Conservation (phyloP, 2,113 vertebrate genomes). For the Brachionichthys hirsutus region DNA sequence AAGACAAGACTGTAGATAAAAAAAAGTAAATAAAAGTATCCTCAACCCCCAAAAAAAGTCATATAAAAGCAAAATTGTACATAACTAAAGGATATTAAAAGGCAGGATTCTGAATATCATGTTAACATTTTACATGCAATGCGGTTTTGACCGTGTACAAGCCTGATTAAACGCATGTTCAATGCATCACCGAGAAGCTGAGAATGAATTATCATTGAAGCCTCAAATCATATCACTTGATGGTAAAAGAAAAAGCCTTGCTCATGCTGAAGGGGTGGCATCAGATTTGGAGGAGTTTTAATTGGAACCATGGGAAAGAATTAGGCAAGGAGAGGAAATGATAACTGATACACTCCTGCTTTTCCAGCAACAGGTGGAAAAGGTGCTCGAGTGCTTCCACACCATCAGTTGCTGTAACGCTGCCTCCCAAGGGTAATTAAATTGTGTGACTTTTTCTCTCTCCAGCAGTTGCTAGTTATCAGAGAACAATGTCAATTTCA, state of each 20-base stretch:
- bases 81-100: no score
- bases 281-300: conserved; percentile 45
- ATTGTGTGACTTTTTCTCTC: conserved; percentile 31
- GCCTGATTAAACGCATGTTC: conserved; percentile 32
- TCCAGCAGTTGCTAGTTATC: conserved; percentile 28
- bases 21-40: no score
- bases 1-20: no score
- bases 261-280: conserved; percentile 16
- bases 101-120: no score
- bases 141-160: conserved; percentile 27
- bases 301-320: conserved; percentile 51
- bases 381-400: conserved; percentile 39
- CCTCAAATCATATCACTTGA: conserved; percentile 5
- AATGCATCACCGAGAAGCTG: conserved; percentile 5
- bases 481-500: conserved; percentile 24
- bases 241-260: conserved; percentile 1
- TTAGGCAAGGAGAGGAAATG: conserved; percentile 37
- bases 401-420: conserved; percentile 37
- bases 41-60: no score
- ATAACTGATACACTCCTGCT: conserved; percentile 50
- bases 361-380: conserved; percentile 42
- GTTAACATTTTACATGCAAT: no score
- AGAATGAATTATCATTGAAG: no score
- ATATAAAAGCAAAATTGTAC: no score
- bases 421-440: conserved; percentile 50